A percentile compares a stretch with the other conserved stretches of the same genome.
Evolutionary conservation across 2,113 vertebrate species (phyloP).

Genomic region (Gulo gulo): DNA sequence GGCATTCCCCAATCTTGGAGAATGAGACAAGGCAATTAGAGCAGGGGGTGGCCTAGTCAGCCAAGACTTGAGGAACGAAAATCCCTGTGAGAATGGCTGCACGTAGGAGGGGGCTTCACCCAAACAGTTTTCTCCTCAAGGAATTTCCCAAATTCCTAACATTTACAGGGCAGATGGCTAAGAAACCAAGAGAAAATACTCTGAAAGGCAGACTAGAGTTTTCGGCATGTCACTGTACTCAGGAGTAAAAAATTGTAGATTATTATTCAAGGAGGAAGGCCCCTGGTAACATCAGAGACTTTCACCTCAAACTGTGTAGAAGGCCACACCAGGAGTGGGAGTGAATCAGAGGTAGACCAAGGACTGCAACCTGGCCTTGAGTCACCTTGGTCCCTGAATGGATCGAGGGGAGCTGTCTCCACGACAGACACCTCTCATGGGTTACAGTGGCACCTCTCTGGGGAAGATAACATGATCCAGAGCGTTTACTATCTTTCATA

Average conservation of each 20-base stretch:
- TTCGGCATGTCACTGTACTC: background rate
- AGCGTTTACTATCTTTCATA: background rate
- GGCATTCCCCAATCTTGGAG: background rate
- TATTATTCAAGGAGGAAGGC: background rate
- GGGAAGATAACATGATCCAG: background rate
- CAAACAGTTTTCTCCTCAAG: background rate
- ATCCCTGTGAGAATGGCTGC: background rate
- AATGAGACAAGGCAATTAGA: background rate
- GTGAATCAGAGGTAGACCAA: background rate
- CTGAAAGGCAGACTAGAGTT: background rate
- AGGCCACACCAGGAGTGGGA: background rate
- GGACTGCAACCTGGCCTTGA: background rate
- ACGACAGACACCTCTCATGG: background rate
- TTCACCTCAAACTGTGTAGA: background rate
- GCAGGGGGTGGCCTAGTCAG: background rate
- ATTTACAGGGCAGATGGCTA: background rate
- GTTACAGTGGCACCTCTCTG: background rate
- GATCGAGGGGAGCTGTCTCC: background rate
- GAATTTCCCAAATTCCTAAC: background rate
- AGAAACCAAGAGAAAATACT: background rate
- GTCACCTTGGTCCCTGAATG: background rate
- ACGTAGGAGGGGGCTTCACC: background rate
- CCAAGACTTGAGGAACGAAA: background rate
- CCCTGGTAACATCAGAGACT: background rate
- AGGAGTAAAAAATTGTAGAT: background rate